Percentiles rank a stretch among this genome's conserved stretches.
phyloP scores from a whole-genome alignment of 2,797 vertebrate genomes.

The Xenops minutus region DNA sequence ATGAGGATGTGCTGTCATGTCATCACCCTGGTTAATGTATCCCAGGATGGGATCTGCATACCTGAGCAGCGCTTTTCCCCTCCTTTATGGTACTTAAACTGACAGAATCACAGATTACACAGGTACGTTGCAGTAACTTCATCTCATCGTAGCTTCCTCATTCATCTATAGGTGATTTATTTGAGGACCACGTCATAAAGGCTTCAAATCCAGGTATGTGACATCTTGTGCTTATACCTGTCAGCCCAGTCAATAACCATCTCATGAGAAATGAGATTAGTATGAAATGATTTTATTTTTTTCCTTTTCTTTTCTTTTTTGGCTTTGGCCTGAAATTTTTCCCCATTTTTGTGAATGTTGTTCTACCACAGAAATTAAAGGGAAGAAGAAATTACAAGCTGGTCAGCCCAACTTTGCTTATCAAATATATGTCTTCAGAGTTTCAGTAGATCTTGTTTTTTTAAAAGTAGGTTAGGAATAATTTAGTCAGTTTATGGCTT shows the following conservation, averaged over 20 bases:
- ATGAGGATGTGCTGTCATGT: constrained; percentile 20
- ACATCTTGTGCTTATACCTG: accelerated
- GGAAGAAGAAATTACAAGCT: not conserved
- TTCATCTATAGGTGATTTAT: not conserved
- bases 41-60: not conserved
- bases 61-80: not conserved
- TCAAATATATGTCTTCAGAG: not conserved
- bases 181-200: not conserved
- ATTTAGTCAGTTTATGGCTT: not conserved
- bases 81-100: not conserved
- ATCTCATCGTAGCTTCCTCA: not conserved
- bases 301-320: no score
- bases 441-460: not conserved
- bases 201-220: not conserved
- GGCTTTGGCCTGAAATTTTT: not conserved
- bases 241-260: not conserved
- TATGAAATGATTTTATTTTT: not conserved
- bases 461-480: not conserved
- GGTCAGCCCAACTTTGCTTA: not conserved
- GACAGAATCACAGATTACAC: not conserved
- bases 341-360: not conserved
- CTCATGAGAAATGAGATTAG: not conserved
- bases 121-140: not conserved
- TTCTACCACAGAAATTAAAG: not conserved
- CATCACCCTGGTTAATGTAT: constrained; percentile 41